Evolutionary conservation across 2,113 vertebrate genomes (phyloP), one percentile per base, ranked within the genome.

Genomic region (Zingel zingel): DNA sequence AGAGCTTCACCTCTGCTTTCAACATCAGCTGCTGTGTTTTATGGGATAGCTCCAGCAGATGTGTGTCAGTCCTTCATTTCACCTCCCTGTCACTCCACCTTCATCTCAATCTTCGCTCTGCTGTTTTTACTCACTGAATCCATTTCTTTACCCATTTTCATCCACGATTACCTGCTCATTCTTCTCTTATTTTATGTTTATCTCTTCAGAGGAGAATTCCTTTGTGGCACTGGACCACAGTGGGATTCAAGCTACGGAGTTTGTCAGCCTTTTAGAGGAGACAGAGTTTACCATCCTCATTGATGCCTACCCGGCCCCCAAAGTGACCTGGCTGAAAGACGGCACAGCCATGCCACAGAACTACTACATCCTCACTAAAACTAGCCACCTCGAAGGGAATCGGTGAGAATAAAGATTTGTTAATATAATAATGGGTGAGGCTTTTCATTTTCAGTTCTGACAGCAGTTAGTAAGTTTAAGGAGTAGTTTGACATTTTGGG

Each of bases 261-360:
- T 94, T 62, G 95, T 97, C 59, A 95, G 95, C 70, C 92, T 98
- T 16, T 94, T 98, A 0, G 96, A 98, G 92, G 97, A 97, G 45
- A 97, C 95, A 10, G 95, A 97, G 88, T 98, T 97, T 58, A 96
- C 96, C 0, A 96, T 99, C 36, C 93, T 96, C 18, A 96, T 99
- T 21, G 77, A 96, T 33, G 97, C 97, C 25, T 96, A 97, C 74
- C 97, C 97, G 0, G 70, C 93, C 18, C 98, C 98, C 74, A 96
- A 93, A 91, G 94, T 99, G 77, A 92, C 82, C 21, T 99, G 98
- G 98, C 86, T 96, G 76, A 98, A 97, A 86, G 96, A 99, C 51
- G 96, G 95, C 0, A 81, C 93, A 78, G 93, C 90, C 6, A 72
- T 99, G 57, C 92, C 94, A 1, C 95, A 95, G 84, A 97, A 94